phyloP scores from a whole-genome alignment of 2,113 vertebrate genomes.

The Nannobrachium achirus region DNA sequence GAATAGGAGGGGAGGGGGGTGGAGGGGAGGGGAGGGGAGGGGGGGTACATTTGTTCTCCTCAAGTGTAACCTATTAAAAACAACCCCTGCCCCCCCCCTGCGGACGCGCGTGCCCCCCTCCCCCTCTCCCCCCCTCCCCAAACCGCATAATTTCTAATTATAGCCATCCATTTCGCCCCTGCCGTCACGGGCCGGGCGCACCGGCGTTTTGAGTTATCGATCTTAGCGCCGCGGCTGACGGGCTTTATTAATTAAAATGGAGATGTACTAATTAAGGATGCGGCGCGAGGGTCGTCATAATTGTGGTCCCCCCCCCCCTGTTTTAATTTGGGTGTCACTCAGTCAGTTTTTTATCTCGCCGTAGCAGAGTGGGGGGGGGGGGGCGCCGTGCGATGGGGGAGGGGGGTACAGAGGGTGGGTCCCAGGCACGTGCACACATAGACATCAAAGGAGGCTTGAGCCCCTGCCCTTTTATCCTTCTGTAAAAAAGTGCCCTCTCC shows the following conservation, averaged over 20 bases:
- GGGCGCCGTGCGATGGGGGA: slow-evolving; percentile 4
- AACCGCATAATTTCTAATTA: slow-evolving; percentile 64
- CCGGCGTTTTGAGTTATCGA: slow-evolving; percentile 66
- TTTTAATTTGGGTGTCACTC: slow-evolving; percentile 71
- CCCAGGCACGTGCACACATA: too few species aligned
- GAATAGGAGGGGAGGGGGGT: background rate
- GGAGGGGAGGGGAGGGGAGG: background rate
- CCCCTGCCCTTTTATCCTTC: too few species aligned
- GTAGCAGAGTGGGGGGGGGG: slow-evolving; percentile 43
- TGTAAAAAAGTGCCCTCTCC: too few species aligned
- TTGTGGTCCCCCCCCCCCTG: slow-evolving; percentile 40
- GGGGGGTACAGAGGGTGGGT: slow-evolving; percentile 13
- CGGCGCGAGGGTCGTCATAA: slow-evolving; percentile 65
- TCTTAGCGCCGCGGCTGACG: slow-evolving; percentile 61
- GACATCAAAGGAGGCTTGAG: too few species aligned
- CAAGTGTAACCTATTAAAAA: slow-evolving; percentile 65
- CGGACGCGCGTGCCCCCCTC: slow-evolving; percentile 19
- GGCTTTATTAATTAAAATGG: slow-evolving; percentile 77
- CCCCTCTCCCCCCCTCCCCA: slow-evolving; percentile 4
- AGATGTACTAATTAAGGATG: slow-evolving; percentile 73
- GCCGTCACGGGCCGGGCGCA: slow-evolving; percentile 49
- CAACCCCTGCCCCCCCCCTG: slow-evolving; percentile 29
- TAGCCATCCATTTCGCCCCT: slow-evolving; percentile 60
- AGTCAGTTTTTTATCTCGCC: slow-evolving; percentile 68
- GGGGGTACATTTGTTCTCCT: slow-evolving; percentile 14